phyloP scores from a whole-genome alignment of 2,113 vertebrate genomes.

The Geococcyx californianus region DNA sequence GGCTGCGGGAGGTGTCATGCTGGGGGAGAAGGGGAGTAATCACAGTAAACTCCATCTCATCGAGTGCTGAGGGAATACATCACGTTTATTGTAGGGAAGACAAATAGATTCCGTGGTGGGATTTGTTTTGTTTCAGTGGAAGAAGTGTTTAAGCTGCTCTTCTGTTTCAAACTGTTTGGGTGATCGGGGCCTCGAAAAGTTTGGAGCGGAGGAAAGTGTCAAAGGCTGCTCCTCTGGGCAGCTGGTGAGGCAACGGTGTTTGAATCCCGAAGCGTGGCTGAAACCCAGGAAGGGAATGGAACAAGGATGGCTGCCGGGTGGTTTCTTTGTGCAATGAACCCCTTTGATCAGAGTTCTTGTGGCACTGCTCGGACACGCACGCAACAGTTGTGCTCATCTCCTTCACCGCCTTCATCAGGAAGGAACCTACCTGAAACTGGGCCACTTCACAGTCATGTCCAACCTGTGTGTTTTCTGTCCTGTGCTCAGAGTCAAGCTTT shows the following conservation, averaged over 20 bases:
- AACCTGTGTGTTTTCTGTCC: neutral
- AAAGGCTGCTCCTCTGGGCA: neutral
- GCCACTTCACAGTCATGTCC: neutral
- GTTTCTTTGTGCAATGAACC: neutral
- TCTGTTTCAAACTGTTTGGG: neutral
- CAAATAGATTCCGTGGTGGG: neutral
- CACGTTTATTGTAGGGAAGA: neutral
- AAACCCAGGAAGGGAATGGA: rapidly evolving
- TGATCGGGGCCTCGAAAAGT: neutral
- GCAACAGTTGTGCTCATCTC: neutral
- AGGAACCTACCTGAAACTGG: neutral
- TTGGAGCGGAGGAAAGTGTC: neutral
- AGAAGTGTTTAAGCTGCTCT: neutral
- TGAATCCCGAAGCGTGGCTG: neutral
- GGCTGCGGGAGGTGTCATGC: neutral
- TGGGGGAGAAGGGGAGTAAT: neutral
- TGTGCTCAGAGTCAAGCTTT: neutral
- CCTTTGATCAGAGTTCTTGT: neutral
- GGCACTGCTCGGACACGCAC: rapidly evolving
- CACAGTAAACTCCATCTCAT: neutral
- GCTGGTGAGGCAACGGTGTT: neutral
- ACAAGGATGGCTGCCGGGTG: neutral
- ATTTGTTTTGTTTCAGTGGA: neutral
- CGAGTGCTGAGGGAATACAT: neutral
- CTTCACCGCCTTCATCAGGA: neutral